phyloP scores from a whole-genome alignment of 2,888 invertebrate species.

The Heliothis peltigera region DNA sequence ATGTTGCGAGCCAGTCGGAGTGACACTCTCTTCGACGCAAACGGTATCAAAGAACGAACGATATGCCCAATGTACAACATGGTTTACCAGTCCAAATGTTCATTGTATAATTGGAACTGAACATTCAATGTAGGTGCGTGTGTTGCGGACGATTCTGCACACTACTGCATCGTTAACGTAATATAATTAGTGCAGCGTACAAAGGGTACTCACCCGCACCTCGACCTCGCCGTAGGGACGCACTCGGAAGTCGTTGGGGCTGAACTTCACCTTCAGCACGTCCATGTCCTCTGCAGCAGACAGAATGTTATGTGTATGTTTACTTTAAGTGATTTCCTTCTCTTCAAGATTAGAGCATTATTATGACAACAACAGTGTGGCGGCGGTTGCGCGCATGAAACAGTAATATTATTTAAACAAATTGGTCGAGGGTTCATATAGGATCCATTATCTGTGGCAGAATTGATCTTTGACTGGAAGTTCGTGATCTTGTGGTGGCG shows the following conservation, averaged over 20 bases:
- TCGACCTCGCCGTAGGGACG: slow-evolving; percentile 63
- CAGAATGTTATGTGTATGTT: no score
- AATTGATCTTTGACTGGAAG: no score
- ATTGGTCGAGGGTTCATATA: no score
- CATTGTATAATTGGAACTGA: not conserved
- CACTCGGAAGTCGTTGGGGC: slow-evolving; percentile 70
- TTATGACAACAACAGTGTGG: not conserved
- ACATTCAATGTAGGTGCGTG: not conserved
- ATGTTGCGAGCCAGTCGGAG: not conserved
- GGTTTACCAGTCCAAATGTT: not conserved
- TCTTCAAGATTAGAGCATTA: no score
- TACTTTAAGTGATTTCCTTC: no score
- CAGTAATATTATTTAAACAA: no score
- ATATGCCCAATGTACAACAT: no score
- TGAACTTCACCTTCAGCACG: slow-evolving; percentile 68
- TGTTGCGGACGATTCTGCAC: not conserved
- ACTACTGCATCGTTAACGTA: not conserved
- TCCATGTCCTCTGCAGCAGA: slow-evolving; percentile 70
- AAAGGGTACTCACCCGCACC: slow-evolving; percentile 59
- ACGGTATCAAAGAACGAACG: no score
- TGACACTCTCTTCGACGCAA: no score
- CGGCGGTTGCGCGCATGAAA: not conserved
- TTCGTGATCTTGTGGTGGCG: no score
- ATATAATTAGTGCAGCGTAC: not conserved
- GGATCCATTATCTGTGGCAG: no score